These are phyloP conservation scores for Drosophila seclusa DNA, from an alignment of 2,888 invertebrate genomes.

Conservation along the genomic window DNA sequence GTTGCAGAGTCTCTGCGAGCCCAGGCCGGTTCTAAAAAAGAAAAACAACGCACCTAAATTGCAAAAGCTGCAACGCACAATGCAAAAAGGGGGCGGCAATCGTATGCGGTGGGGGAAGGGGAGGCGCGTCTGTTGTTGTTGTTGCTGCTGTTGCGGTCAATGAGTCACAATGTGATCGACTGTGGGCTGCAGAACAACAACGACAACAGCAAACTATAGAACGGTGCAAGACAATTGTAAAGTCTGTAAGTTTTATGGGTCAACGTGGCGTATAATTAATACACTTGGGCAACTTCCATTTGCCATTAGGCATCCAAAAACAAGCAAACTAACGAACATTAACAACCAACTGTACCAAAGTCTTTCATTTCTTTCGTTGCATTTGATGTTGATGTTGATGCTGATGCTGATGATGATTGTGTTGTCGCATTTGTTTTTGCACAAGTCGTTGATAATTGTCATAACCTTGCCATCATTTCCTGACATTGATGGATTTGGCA, in stretches of 20 bases:
- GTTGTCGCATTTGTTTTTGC: constrained; percentile 41
- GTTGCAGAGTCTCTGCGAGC: constrained; percentile 28
- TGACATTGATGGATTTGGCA: constrained; percentile 78
- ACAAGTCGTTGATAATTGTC: constrained; percentile 65
- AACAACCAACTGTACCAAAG: constrained; percentile 2
- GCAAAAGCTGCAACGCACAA: constrained; percentile 69
- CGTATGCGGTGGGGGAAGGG: constrained; percentile 17
- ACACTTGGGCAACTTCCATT: constrained; percentile 77
- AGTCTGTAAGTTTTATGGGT: constrained; percentile 68
- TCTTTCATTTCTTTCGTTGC: constrained; percentile 10
- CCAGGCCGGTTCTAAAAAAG: constrained; percentile 61
- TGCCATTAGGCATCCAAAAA: constrained; percentile 65
- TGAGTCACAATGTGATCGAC: constrained; percentile 65
- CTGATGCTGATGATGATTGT: constrained; percentile 23
- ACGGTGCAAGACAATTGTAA: constrained; percentile 65
- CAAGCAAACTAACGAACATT: constrained; percentile 13
- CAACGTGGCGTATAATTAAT: constrained; percentile 79
- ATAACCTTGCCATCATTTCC: constrained; percentile 79
- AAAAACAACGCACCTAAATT: constrained; percentile 66
- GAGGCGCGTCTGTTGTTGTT: constrained; percentile 15
- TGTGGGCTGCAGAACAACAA: constrained; percentile 55
- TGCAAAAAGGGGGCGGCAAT: constrained; percentile 47
- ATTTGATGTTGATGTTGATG: constrained; percentile 10
- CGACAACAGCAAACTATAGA: constrained; percentile 7
- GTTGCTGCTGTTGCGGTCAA: constrained; percentile 53